Evolutionary conservation across 2,888 invertebrate species (phyloP).

Genomic region (Monopis laevigella): DNA sequence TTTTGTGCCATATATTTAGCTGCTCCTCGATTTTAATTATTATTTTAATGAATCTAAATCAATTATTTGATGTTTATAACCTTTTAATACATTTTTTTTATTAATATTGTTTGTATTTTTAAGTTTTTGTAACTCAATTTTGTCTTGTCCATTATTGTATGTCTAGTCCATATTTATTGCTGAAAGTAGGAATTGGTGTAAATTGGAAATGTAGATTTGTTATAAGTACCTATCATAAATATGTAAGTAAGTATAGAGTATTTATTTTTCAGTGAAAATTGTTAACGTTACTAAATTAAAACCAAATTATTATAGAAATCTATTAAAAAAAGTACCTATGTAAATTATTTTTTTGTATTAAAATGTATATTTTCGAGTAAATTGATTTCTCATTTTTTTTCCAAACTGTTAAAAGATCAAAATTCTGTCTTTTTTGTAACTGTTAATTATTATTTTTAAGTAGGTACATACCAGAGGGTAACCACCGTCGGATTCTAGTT

Average conservation of each 20-base stretch:
- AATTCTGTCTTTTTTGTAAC: no score
- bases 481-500: no score
- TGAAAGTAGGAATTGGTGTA: neutral
- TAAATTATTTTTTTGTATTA: conserved; percentile 53
- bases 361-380: conserved; percentile 53
- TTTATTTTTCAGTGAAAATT: neutral
- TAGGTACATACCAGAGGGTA: no score
- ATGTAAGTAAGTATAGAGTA: no score
- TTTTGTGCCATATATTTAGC: conserved; percentile 1
- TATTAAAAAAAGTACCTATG: conserved; percentile 44
- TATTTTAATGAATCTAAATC: neutral
- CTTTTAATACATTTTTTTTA: conserved; percentile 19
- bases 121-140: conserved; percentile 15
- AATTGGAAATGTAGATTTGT: neutral
- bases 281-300: neutral
- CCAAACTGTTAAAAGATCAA: no score
- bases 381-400: no score
- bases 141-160: conserved; percentile 9
- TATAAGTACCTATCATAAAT: neutral
- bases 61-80: conserved; percentile 10
- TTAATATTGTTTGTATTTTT: conserved; percentile 12
- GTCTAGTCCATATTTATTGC: conserved; percentile 1
- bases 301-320: conserved; percentile 6
- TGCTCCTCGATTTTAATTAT: neutral
- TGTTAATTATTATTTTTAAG: no score